phyloP scores from a whole-genome alignment of 2,113 vertebrate species.

The Pedetes capensis region DNA sequence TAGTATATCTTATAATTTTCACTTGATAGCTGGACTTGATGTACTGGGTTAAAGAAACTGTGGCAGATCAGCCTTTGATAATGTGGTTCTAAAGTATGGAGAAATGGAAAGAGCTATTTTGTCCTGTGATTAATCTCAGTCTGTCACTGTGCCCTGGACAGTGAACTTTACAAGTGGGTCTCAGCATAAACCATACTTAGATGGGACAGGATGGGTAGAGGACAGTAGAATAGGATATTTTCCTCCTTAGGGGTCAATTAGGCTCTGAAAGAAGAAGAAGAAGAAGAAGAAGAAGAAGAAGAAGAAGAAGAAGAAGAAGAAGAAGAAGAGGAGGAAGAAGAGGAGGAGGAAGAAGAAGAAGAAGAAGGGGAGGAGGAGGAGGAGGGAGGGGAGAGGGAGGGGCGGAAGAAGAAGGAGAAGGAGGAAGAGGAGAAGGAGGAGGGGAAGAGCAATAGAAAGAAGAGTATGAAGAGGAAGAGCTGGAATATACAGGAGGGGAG shows the following conservation, averaged over 20 bases:
- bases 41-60: background rate
- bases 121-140: background rate
- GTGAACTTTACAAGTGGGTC: background rate
- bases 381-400: too few relatives aligned
- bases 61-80: background rate
- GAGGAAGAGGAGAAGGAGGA: too few relatives aligned
- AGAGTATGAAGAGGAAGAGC: too few relatives aligned
- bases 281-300: too few relatives aligned
- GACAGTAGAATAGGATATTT: background rate
- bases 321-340: too few relatives aligned
- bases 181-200: too few relatives aligned
- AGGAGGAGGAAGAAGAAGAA: too few relatives aligned
- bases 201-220: background rate
- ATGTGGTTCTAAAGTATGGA: background rate
- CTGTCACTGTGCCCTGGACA: background rate
- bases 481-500: too few relatives aligned
- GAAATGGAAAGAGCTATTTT: background rate
- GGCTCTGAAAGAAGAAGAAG: background rate
- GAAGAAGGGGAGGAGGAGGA: too few relatives aligned
- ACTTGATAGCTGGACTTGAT: background rate
- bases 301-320: too few relatives aligned
- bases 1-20: background rate
- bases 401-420: too few relatives aligned
- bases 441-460: too few relatives aligned
- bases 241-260: background rate